Percentiles rank a stretch among this genome's conserved stretches.
These are phyloP conservation scores for Volucella zonaria DNA, from an alignment of 2,888 invertebrate genomes.

Conservation along the genomic window DNA sequence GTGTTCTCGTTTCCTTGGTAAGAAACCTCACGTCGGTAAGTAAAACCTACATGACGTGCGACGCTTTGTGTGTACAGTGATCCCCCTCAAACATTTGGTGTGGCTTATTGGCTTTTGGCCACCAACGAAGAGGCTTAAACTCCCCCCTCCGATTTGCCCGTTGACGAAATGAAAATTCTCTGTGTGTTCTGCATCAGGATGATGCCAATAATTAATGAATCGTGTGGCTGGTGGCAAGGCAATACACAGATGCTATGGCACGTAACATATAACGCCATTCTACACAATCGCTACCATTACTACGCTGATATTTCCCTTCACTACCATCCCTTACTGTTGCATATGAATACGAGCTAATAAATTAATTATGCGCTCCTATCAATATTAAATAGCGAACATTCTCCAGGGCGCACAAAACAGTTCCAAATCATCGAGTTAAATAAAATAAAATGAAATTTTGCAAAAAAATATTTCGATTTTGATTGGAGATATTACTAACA, in stretches of 20 bases:
- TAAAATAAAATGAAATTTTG: not conserved
- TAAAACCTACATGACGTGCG: not conserved
- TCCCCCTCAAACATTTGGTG: not conserved
- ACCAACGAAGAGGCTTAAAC: not conserved
- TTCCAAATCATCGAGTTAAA: not conserved
- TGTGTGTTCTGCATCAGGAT: conserved; percentile 36
- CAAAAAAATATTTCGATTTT: not conserved
- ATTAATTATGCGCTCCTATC: conserved; percentile 18
- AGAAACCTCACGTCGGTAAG: not conserved
- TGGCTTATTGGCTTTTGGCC: conserved; percentile 36
- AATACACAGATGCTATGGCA: conserved; percentile 6
- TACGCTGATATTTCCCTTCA: too few relatives aligned
- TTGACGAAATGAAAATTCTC: not conserved
- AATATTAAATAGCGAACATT: not conserved
- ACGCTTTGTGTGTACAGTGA: not conserved
- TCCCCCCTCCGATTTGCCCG: not conserved
- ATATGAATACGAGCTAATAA: conserved; percentile 11
- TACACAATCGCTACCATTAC: not conserved
- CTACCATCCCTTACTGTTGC: too few relatives aligned
- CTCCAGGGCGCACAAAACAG: not conserved
- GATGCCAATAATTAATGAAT: conserved; percentile 39
- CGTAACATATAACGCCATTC: conserved; percentile 8
- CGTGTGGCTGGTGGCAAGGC: not conserved
- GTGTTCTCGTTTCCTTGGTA: too few relatives aligned
- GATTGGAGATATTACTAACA: not conserved